These are phyloP conservation scores for Chaunax sp. DNA, from an alignment of 2,797 vertebrate species.

Conservation along the genomic window DNA sequence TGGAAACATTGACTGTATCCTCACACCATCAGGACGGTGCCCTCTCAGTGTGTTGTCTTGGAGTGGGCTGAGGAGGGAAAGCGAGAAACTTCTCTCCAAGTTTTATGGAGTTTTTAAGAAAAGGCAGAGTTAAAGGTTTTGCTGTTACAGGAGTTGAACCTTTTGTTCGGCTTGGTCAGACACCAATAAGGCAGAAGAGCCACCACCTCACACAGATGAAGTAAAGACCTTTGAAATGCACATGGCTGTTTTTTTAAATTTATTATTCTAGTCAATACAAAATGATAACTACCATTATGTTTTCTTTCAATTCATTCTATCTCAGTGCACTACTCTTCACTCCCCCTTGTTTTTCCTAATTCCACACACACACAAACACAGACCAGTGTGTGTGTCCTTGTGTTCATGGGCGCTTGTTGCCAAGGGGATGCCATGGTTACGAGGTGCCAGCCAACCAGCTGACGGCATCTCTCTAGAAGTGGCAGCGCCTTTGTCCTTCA, in stretches of 20 bases:
- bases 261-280: background rate
- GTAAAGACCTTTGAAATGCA: constrained; percentile 17
- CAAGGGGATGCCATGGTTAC: constrained; percentile 83
- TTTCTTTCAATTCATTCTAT: constrained; percentile 17
- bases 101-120: constrained; percentile 13
- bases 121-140: constrained; percentile 26
- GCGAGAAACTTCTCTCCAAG: constrained; percentile 6
- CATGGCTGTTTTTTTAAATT: background rate
- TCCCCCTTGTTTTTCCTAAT: constrained; percentile 3
- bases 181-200: background rate
- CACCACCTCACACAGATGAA: background rate
- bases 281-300: background rate
- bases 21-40: constrained; percentile 35
- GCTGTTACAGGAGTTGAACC: background rate
- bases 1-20: constrained; percentile 28
- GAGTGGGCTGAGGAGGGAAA: constrained; percentile 45
- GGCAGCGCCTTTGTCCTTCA: constrained; percentile 77
- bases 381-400: constrained; percentile 61
- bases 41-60: constrained; percentile 50
- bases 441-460: constrained; percentile 80
- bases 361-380: background rate
- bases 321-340: constrained; percentile 12
- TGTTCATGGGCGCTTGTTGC: constrained; percentile 73
- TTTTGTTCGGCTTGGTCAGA: constrained; percentile 3
- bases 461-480: constrained; percentile 69